Base-by-base conservation (phyloP, 2,797 vertebrate genomes). In the Spondyliosoma cantharus region DNA sequence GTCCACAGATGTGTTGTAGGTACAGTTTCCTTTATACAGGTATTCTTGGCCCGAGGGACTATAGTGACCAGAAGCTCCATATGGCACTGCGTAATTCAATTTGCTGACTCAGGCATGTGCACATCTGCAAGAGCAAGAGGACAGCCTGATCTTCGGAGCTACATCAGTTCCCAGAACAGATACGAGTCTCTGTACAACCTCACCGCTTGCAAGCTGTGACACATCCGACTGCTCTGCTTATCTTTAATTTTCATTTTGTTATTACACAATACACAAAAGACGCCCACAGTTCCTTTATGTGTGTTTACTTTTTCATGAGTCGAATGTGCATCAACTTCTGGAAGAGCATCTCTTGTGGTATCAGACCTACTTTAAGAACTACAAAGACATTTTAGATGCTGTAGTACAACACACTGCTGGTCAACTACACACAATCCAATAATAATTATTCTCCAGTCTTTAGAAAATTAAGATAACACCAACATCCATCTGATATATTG, bases 101-200 rank as follows among this genome's bases (percentile, higher is more conserved):
- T 32, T 43, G 72, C 76, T 82, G 77, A 83, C 37, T 80, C 57
- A 67, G 60, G 52, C 20, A 50, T 59, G 16, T 71, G 53, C 20
- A 60, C 83, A 85, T 71, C 61, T 71, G 59, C 65, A 77, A 42
- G 48, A 76, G 61, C 50, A 59, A 74, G n/a, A 52, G 24, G 72
- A 73, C 54, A 61, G 54, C 54, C 70, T 63, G 62, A 68, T 72
- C 24, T 29, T 20, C 2, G 50, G 24, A 66, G 61, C 27, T 46
- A 67, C 62, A 61, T 61, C 49, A 29, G 59, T 20, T 58, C 45
- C 59, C 17, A 52, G 48, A 74, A 58, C 58, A 72, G 50, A 71
- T 54, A 71, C 25, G 14, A 50, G 24, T 77, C 45, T 58, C 17
- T 56, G 74, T 19, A 56, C 58, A 43, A 25, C 20, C 9, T 50